Evolutionary conservation across 2,113 vertebrate species (phyloP), one percentile per base, ranked within the genome.

Genomic region (Melanocharis versteri): DNA sequence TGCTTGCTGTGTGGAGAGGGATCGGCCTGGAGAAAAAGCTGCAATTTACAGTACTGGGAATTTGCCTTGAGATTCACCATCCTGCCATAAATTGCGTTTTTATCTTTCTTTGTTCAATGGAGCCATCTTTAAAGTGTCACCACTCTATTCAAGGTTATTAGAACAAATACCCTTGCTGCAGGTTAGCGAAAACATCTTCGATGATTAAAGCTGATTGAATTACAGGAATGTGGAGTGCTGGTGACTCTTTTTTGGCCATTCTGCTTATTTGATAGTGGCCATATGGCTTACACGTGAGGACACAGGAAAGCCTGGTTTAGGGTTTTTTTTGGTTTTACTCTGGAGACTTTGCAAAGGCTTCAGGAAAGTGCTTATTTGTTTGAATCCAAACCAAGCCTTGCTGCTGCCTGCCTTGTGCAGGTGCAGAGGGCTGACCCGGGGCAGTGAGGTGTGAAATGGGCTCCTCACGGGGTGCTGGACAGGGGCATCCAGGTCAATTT

Each of bases 111-210:
- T 96, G 95, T 93, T 96, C 75, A 31, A 10, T 60, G 60, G 88
- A 92, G 72, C 90, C 83, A 81, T 93, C 83, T 96, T 94, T 95
- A 95, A 95, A 94, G 88, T 92, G 88, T 93, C 90, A 86, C 88
- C 35, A 6, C 80, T 93, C 83, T 68, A 81, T 73, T 93, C 93
- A 94, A 94, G 96, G 94, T 96, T 96, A 93, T 90, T 93, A 94
- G 94, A 95, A 93, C 93, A 87, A 94, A 96, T 92, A 57, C 81
- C 87, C 69, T 94, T 40, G 39, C 80, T 4, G 13, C 14, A 71
- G 65, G 80, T 84, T 94, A 79, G 68, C 1, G 0, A 48, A 78
- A 94, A 81, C 80, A 47, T 68, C 79, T 78, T 10, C 0, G 10
- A 24, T 75, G 68, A 95, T 96, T 89, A 86, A 93, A 94, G 81